These are phyloP conservation scores for Pangasius sanitwongsei DNA, from an alignment of 2,797 vertebrate species.

Conservation along the genomic window DNA sequence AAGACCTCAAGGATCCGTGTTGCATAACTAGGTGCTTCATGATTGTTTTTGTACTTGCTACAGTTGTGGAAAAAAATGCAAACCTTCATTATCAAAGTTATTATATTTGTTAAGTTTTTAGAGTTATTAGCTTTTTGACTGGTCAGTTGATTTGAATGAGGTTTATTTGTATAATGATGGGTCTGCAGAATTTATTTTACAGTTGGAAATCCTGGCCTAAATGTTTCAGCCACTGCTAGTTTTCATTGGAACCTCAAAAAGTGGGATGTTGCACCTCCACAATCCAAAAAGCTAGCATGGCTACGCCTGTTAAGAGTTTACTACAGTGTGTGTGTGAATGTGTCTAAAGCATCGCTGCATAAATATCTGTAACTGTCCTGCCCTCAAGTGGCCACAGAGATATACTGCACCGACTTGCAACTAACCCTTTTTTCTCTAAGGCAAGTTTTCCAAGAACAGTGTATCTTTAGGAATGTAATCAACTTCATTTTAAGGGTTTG, in stretches of 20 bases:
- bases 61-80: not conserved
- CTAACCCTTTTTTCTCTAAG: not conserved
- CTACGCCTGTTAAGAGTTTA: not conserved
- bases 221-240: not conserved
- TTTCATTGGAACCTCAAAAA: not conserved
- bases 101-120: not conserved
- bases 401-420: not conserved
- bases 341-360: not conserved
- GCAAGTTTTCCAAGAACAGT: too few species aligned
- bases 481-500: not conserved
- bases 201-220: not conserved
- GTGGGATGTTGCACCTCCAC: not conserved
- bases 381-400: constrained; percentile 29
- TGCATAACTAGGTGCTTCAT: not conserved
- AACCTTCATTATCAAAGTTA: not conserved
- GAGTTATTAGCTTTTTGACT: not conserved
- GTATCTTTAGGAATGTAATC: not conserved
- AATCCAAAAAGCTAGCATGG: not conserved
- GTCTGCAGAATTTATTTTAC: not conserved
- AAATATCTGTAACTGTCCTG: constrained; percentile 26
- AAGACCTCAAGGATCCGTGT: not conserved
- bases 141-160: not conserved
- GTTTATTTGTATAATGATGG: not conserved
- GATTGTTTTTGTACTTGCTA: not conserved
- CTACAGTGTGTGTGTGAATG: not conserved